phyloP scores from a whole-genome alignment of 2,113 vertebrate genomes.

The Lagopus leucura region DNA sequence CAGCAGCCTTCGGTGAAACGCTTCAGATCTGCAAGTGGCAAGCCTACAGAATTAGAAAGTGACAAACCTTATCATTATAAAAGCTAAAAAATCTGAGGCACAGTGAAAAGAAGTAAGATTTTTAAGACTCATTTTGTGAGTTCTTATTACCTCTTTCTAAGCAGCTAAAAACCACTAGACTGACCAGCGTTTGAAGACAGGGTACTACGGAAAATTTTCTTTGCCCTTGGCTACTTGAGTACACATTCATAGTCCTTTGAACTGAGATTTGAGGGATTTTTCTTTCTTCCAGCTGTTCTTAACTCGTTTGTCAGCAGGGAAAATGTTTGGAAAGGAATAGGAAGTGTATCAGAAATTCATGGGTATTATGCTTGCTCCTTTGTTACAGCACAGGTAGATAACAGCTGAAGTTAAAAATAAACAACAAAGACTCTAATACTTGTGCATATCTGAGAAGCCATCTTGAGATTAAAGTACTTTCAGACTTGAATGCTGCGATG shows the following conservation, averaged over 20 bases:
- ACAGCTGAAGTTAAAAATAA: conserved; percentile 53
- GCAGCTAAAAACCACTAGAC: background rate
- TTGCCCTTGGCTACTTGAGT: background rate
- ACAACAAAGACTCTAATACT: conserved; percentile 35
- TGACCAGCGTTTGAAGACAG: background rate
- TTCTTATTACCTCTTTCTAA: background rate
- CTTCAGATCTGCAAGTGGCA: background rate
- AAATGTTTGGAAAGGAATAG: background rate
- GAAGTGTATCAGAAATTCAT: conserved; percentile 13
- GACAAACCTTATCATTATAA: background rate
- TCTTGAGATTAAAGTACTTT: conserved; percentile 24
- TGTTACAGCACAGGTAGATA: conserved; percentile 21
- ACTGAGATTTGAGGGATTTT: background rate
- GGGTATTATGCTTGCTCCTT: conserved; percentile 24
- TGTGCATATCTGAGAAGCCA: conserved; percentile 13
- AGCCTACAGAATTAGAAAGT: background rate
- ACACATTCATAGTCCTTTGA: background rate
- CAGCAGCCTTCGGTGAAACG: background rate
- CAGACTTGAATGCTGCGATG: background rate
- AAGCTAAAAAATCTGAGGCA: background rate
- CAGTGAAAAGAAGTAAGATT: background rate
- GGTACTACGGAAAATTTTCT: background rate
- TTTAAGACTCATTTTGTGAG: background rate
- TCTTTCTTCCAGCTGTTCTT: background rate
- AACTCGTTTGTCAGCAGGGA: background rate